A percentile compares a stretch with the other conserved stretches of the same genome.
phyloP scores from a whole-genome alignment of 1,140 invertebrate species.

The Hermatobates lingyangjiaoensis region DNA sequence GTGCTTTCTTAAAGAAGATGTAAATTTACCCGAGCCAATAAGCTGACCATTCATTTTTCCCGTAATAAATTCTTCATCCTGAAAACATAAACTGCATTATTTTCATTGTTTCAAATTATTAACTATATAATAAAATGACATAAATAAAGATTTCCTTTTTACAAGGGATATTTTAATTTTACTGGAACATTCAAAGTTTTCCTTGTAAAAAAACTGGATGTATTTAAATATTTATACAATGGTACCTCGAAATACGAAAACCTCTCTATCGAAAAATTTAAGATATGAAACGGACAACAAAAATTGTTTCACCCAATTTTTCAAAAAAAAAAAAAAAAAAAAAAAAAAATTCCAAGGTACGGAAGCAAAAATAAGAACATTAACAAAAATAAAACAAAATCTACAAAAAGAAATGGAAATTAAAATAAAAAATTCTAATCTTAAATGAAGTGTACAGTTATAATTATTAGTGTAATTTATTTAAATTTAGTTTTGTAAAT shows the following conservation, averaged over 20 bases:
- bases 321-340: no score
- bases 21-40: slow-evolving; percentile 67
- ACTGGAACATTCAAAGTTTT: neutral
- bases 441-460: no score
- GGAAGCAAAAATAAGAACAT: no score
- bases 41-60: slow-evolving; percentile 59
- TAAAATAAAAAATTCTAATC: no score
- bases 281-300: no score
- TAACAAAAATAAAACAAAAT: no score
- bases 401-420: no score
- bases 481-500: no score
- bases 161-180: neutral
- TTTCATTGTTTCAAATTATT: no score
- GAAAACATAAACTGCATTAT: slow-evolving; percentile 15
- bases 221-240: neutral
- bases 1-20: slow-evolving; percentile 58
- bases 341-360: no score
- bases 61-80: slow-evolving; percentile 65
- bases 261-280: neutral
- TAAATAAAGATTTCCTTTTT: neutral
- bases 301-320: no score
- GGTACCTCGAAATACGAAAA: neutral
- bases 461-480: no score
- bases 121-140: slow-evolving; percentile 3
- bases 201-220: neutral